phyloP scores from a whole-genome alignment of 2,113 vertebrate species.

The Columba janthina region DNA sequence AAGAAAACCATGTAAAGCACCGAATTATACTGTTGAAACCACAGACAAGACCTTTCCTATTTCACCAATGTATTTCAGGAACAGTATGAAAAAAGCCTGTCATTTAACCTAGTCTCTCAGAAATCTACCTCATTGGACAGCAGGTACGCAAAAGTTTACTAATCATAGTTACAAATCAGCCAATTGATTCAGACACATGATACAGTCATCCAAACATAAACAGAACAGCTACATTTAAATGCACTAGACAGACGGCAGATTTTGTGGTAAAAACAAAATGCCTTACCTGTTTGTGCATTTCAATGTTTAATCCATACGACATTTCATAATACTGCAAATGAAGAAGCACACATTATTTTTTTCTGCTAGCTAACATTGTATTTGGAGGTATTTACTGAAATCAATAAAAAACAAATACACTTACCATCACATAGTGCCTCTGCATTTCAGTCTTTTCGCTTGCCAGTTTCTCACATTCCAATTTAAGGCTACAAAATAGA shows the following conservation, averaged over 20 bases:
- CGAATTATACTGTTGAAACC: background rate
- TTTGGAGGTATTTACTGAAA: background rate
- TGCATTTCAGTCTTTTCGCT: conserved; percentile 99
- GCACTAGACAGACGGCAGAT: background rate
- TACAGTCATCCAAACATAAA: background rate
- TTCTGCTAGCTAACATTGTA: background rate
- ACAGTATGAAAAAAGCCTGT: background rate
- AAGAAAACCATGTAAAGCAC: conserved; percentile 1
- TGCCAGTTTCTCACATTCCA: conserved; percentile 98
- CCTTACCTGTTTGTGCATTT: conserved; percentile 90
- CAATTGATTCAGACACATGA: background rate
- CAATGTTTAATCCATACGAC: conserved; percentile 89
- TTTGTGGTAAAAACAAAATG: conserved; percentile 27
- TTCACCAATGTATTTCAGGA: background rate
- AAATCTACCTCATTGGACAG: background rate
- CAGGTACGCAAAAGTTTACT: conserved; percentile 4
- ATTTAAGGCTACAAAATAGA: conserved; percentile 87
- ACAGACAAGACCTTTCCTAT: background rate
- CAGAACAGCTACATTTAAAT: background rate
- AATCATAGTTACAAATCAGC: background rate
- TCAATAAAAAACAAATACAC: conserved; percentile 49
- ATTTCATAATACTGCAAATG: conserved; percentile 86
- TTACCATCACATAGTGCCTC: conserved; percentile 97
- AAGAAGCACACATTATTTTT: conserved; percentile 49
- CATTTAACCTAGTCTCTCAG: background rate